These are phyloP conservation scores for Pseudococcus viburni DNA, from an alignment of 2,888 invertebrate species.

Conservation along the genomic window DNA sequence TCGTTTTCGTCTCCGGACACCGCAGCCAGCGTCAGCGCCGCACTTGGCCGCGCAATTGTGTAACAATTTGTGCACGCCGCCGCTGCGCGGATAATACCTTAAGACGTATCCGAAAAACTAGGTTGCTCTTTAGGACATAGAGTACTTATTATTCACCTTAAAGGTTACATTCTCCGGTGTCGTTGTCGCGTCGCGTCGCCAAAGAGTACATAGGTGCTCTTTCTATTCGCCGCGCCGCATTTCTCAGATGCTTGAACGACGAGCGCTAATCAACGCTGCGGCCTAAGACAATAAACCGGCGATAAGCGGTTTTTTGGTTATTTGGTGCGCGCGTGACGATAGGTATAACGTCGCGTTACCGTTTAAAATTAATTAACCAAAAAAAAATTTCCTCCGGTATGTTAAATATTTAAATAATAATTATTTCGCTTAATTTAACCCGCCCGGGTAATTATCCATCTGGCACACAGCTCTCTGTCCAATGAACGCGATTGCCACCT, in stretches of 20 bases:
- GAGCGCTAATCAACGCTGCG: background rate
- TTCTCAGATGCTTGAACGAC: constrained; percentile 2
- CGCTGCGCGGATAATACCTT: background rate
- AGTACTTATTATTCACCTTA: background rate
- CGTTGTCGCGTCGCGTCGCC: background rate
- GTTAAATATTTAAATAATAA: constrained; percentile 42
- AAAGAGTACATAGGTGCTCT: background rate
- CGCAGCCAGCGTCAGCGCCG: background rate
- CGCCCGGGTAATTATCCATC: background rate
- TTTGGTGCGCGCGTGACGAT: background rate
- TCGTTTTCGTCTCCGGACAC: background rate
- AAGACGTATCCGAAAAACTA: constrained; percentile 5
- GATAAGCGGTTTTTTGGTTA: constrained; percentile 18
- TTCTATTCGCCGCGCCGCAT: background rate
- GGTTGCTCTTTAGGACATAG: constrained; percentile 18
- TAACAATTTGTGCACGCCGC: background rate
- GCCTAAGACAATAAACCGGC: constrained; percentile 28
- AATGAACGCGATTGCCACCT: background rate
- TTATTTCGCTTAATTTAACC: constrained; percentile 37
- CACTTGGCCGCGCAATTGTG: background rate
- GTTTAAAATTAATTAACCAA: constrained; percentile 62
- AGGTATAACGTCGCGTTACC: constrained; percentile 24
- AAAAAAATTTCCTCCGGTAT: background rate
- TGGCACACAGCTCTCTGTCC: background rate
- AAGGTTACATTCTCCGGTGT: constrained; percentile 8